Percentiles rank a stretch among this genome's conserved stretches.
These are phyloP conservation scores for Pemphredon lugubris DNA, from an alignment of 2,888 invertebrate species.

Conservation along the genomic window DNA sequence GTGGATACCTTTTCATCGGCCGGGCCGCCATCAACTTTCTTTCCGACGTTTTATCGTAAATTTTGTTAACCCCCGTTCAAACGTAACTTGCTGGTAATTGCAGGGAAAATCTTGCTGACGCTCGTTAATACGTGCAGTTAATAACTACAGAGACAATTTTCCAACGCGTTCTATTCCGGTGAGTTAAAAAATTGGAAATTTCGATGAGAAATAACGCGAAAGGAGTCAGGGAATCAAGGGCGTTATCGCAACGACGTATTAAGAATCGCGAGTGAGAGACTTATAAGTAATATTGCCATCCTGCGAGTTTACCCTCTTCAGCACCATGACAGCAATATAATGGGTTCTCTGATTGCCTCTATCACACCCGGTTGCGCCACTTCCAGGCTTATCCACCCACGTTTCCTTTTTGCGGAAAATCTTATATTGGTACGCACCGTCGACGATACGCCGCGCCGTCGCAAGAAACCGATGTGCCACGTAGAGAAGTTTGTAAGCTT, in stretches of 20 bases:
- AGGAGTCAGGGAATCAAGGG: too few species aligned
- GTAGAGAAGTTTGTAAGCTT: slow-evolving; percentile 26
- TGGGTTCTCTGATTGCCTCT: slow-evolving; percentile 62
- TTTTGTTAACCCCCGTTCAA: too few species aligned
- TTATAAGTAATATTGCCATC: slow-evolving; percentile 53
- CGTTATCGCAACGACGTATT: slow-evolving; percentile 47
- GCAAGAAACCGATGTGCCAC: slow-evolving; percentile 46
- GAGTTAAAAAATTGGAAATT: too few species aligned
- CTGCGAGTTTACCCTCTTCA: slow-evolving; percentile 52
- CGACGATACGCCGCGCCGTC: slow-evolving; percentile 54
- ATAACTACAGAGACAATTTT: too few species aligned
- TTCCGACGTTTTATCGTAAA: too few species aligned
- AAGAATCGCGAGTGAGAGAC: slow-evolving; percentile 46
- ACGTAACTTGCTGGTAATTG: too few species aligned
- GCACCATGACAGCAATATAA: slow-evolving; percentile 59
- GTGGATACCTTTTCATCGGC: too few species aligned
- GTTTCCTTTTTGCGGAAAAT: slow-evolving; percentile 60
- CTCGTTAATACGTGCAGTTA: too few species aligned
- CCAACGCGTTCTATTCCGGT: too few species aligned
- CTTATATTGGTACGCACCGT: slow-evolving; percentile 53
- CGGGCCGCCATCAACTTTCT: too few species aligned
- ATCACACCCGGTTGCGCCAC: slow-evolving; percentile 64
- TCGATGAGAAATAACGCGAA: too few species aligned
- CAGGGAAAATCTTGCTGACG: too few species aligned
- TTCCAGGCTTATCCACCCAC: slow-evolving; percentile 61